phyloP scores from a whole-genome alignment of 2,113 vertebrate species.

The Myotis yumanensis region DNA sequence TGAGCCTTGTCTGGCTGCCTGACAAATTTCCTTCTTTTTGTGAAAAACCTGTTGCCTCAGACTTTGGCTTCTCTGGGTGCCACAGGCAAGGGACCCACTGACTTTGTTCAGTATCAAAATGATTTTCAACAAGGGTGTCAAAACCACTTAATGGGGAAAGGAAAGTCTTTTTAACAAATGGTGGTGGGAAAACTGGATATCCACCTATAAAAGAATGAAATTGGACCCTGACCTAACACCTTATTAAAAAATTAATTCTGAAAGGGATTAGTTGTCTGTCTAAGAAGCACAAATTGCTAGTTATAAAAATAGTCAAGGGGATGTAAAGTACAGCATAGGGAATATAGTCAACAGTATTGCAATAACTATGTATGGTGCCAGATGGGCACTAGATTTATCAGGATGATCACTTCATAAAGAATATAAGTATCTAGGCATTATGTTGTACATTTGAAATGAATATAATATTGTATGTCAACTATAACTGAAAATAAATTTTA shows the following conservation, averaged over 20 bases:
- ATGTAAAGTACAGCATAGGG: not conserved
- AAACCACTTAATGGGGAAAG: not conserved
- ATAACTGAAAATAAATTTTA: not conserved
- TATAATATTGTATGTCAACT: not conserved
- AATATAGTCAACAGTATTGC: not conserved
- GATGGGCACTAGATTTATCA: not conserved
- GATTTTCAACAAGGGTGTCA: not conserved
- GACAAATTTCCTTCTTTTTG: not conserved
- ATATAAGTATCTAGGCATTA: not conserved
- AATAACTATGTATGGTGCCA: not conserved
- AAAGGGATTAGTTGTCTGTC: not conserved
- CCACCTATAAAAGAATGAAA: not conserved
- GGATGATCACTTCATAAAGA: not conserved
- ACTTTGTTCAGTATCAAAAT: not conserved
- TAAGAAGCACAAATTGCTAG: not conserved
- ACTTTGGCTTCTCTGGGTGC: not conserved
- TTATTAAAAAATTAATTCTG: not conserved
- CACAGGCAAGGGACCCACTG: too few species aligned
- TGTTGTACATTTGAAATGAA: not conserved
- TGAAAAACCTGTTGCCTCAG: not conserved
- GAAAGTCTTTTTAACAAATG: slow-evolving; percentile 4
- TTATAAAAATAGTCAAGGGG: not conserved
- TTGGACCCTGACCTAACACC: not conserved
- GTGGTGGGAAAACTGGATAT: not conserved
- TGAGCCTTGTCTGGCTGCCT: not conserved